Evolutionary conservation across 2,797 vertebrate species (phyloP).

Genomic region (Capromys pilorides): DNA sequence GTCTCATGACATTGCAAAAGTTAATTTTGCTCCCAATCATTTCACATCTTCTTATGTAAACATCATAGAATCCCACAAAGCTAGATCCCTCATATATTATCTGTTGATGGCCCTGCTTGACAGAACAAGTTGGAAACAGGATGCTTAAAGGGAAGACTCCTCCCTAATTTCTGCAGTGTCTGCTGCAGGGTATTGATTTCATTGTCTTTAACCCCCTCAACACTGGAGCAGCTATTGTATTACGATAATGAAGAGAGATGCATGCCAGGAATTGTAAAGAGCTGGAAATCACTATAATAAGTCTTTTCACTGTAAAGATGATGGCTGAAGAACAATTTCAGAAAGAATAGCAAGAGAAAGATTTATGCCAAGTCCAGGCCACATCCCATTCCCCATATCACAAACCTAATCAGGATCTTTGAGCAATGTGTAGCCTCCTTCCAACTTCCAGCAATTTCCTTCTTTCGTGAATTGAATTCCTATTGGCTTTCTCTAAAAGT

Average conservation of each 20-base stretch:
- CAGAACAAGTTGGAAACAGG: background rate
- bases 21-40: background rate
- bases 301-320: slow-evolving; percentile 14
- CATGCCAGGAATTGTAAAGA: background rate
- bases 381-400: background rate
- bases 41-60: background rate
- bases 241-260: slow-evolving; percentile 20
- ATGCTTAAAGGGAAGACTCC: background rate
- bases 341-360: slow-evolving; percentile 43
- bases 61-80: slow-evolving; percentile 45
- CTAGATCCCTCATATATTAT: background rate
- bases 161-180: background rate
- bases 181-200: slow-evolving; percentile 42
- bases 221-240: background rate
- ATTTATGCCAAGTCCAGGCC: background rate
- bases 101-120: background rate
- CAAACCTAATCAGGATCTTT: background rate
- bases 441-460: background rate
- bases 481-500: slow-evolving; percentile 31
- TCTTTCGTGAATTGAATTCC: background rate
- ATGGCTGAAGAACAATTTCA: background rate
- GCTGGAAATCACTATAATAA: background rate
- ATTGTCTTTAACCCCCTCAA: slow-evolving; percentile 61
- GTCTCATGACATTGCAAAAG: background rate
- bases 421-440: background rate